Evolutionary conservation across 2,113 vertebrate species (phyloP), one percentile per base, ranked within the genome.

Genomic region (Oryzias curvinotus): DNA sequence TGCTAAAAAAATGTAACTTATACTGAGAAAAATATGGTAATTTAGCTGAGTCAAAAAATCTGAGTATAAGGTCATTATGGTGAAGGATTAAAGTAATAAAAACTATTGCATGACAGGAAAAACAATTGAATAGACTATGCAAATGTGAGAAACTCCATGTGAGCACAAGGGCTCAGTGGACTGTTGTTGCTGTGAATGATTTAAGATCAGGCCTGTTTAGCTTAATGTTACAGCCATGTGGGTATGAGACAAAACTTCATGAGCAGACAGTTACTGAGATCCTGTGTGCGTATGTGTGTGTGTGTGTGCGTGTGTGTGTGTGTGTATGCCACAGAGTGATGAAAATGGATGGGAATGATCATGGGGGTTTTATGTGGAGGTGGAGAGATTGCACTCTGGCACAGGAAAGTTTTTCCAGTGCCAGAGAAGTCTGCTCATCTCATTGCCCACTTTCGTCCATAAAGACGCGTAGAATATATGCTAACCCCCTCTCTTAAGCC

Each of bases 371-470:
- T 60, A 43, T 21, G 43, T 23, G 56, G 36, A 28, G 61, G 61
- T 51, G 78, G 30, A 52, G 18, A 73, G 75, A 84, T 77, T 74
- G 57, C 67, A 66, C 59, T 88, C 69, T 88, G 86, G 86, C 81
- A 89, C n/a, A 70, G 78, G 74, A 80, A 80, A 77, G 36, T 1
- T 46, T 51, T 68, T 49, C 73, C 57, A 57, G 79, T 90, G 87
- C 88, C 88, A 90, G 71, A 85, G 82, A 85, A 65, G 74, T 88
- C 88, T 90, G 88, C 73, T 86, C 87, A 87, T 84, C 84, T 88
- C 88, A 85, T 87, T 87, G 83, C 85, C 86, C 85, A 49, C 84
- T 75, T 59, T 2, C 78, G 55, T 74, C 59, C 64, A 52, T 52
- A 66, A 50, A 75, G 73, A 71, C 69, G 56, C 62, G 77, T 43